phyloP scores from a whole-genome alignment of 2,888 invertebrate genomes.

The Thecocarcelia acutangulata region DNA sequence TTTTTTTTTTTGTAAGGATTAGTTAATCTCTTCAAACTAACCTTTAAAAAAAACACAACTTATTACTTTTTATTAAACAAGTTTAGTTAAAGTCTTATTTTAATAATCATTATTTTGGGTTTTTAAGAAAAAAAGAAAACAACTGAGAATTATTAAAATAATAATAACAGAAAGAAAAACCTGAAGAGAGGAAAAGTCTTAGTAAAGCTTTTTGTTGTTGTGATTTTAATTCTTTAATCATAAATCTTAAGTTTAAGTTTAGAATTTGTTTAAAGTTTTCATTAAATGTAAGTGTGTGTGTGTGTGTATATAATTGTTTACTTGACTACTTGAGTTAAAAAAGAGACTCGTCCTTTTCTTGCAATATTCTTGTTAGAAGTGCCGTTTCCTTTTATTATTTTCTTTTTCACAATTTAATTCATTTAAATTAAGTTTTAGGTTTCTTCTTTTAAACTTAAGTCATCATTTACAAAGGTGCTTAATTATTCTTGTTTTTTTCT shows the following conservation, averaged over 20 bases:
- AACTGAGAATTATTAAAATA: not conserved
- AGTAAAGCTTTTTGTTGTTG: constrained; percentile 55
- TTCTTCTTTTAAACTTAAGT: constrained; percentile 49
- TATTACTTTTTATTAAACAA: not conserved
- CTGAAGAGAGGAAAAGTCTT: not conserved
- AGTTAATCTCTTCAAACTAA: constrained; percentile 4
- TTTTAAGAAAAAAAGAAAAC: not conserved
- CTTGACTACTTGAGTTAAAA: constrained; percentile 53
- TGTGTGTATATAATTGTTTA: constrained; percentile 53
- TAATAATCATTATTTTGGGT: not conserved
- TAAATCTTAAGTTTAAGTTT: constrained; percentile 50
- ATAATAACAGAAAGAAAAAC: not conserved
- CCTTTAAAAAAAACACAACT: constrained; percentile 1
- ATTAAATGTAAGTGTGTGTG: constrained; percentile 17
- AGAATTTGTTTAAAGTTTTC: constrained; percentile 45
- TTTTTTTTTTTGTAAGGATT: not conserved
- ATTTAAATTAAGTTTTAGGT: constrained; percentile 37
- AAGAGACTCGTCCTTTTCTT: constrained; percentile 36
- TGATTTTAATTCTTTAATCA: constrained; percentile 47
- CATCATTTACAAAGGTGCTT: constrained; percentile 66
- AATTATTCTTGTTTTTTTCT: constrained; percentile 6
- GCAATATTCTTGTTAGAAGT: constrained; percentile 49
- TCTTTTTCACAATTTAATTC: constrained; percentile 21
- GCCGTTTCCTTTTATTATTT: constrained; percentile 32
- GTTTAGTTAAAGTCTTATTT: not conserved